These are phyloP conservation scores for Crambe crambe DNA, from an alignment of 37 sponge, comb jelly and placozoan genomes.

Conservation along the genomic window DNA sequence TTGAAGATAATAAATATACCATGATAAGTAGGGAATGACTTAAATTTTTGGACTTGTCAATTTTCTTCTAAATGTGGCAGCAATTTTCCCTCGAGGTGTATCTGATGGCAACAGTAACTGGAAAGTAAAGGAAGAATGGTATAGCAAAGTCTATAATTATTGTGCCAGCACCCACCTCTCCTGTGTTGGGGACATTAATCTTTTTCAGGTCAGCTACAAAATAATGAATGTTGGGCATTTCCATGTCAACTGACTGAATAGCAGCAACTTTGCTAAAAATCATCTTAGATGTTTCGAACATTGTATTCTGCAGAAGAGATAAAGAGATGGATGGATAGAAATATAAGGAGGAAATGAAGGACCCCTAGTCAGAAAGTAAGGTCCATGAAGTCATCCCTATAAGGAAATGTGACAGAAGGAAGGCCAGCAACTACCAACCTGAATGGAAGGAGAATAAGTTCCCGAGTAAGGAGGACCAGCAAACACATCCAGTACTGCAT, in stretches of 20 bases:
- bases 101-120: constrained; percentile 18
- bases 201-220: constrained; percentile 57
- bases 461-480: constrained; percentile 61
- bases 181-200: constrained; percentile 23
- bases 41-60: neutral
- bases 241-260: constrained; percentile 38
- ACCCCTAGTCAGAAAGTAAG: neutral
- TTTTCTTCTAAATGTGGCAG: constrained; percentile 14
- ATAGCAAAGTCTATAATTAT: neutral
- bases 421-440: constrained; percentile 11
- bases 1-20: neutral
- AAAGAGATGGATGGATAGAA: neutral
- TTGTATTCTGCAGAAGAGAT: constrained; percentile 36
- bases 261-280: constrained; percentile 16
- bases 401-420: neutral
- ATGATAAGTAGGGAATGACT: neutral
- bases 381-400: neutral
- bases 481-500: constrained; percentile 46
- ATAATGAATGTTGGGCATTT: constrained; percentile 73
- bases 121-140: neutral
- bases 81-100: constrained; percentile 14
- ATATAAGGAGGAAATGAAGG: neutral
- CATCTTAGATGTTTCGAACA: constrained; percentile 41
- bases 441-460: constrained; percentile 55
- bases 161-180: constrained; percentile 31